Conservation (phyloP, 1,140 invertebrate genomes). For the Megalopta genalis region DNA sequence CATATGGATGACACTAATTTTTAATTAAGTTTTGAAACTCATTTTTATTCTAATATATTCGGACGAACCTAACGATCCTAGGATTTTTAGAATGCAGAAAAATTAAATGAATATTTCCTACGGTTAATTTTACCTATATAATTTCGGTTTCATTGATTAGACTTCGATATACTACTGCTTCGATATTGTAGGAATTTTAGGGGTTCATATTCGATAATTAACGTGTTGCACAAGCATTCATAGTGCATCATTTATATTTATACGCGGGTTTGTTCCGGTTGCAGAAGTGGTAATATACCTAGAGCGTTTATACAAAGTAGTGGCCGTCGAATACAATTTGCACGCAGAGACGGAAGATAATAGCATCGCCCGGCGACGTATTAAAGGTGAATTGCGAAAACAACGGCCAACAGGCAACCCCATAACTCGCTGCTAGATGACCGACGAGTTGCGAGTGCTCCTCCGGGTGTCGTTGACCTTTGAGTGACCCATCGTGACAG, state of each 20-base stretch:
- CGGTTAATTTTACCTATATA: too few relatives aligned
- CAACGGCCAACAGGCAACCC: conserved; percentile 56
- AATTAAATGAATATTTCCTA: too few relatives aligned
- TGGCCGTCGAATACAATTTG: conserved; percentile 56
- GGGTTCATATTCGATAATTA: not conserved
- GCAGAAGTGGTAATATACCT: conserved; percentile 27
- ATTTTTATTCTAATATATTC: too few relatives aligned
- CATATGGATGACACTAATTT: too few relatives aligned
- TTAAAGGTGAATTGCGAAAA: conserved; percentile 71
- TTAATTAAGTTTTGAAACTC: too few relatives aligned
- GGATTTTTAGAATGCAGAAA: too few relatives aligned
- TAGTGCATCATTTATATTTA: conserved; percentile 19
- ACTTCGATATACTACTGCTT: too few relatives aligned
- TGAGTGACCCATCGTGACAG: conserved; percentile 69
- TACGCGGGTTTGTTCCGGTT: conserved; percentile 13
- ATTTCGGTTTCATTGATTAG: too few relatives aligned
- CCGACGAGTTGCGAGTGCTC: conserved; percentile 67
- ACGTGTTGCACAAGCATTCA: conserved; percentile 15
- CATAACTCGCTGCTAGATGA: conserved; percentile 65
- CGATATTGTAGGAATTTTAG: too few relatives aligned
- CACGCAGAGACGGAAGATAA: conserved; percentile 59
- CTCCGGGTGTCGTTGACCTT: conserved; percentile 73
- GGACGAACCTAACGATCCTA: too few relatives aligned
- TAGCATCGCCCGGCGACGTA: conserved; percentile 62
- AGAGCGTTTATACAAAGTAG: conserved; percentile 47